Evolutionary conservation across 1,140 invertebrate genomes (phyloP).

Genomic region (Diorhabda elongata): DNA sequence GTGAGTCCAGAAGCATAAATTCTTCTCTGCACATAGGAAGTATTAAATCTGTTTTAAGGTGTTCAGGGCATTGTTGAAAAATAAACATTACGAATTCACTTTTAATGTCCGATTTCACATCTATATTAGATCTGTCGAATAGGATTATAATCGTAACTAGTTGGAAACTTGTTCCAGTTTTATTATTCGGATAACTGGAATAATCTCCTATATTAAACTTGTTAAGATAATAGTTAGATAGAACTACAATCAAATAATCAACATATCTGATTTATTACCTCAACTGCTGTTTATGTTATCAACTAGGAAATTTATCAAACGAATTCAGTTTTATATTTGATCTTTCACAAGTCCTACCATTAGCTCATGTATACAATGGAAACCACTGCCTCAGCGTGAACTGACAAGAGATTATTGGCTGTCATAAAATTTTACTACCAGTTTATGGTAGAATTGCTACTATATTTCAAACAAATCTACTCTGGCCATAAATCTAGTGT

Average conservation of each 20-base stretch:
- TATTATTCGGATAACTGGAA: neutral
- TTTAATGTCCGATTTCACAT: neutral
- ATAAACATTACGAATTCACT: neutral
- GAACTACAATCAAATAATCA: neutral
- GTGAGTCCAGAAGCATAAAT: too few relatives aligned
- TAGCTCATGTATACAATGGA: slow-evolving; percentile 6
- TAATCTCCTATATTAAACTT: neutral
- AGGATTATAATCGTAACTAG: too few relatives aligned
- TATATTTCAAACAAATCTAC: slow-evolving; percentile 21
- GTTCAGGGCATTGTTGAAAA: neutral
- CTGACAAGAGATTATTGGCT: slow-evolving; percentile 20
- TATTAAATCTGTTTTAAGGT: neutral
- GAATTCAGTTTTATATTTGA: neutral
- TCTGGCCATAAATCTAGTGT: slow-evolving; percentile 14
- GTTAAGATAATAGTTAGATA: neutral
- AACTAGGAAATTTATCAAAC: neutral
- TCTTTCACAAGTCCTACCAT: neutral
- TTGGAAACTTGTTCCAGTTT: neutral
- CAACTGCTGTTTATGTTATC: neutral
- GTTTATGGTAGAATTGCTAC: slow-evolving; percentile 23
- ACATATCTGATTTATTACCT: neutral
- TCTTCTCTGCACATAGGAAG: too few relatives aligned
- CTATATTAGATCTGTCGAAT: too few relatives aligned
- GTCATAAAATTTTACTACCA: slow-evolving; percentile 21
- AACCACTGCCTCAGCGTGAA: slow-evolving; percentile 10